Conservation (phyloP, 2,113 vertebrate species). For the Nesogale talazaci region DNA sequence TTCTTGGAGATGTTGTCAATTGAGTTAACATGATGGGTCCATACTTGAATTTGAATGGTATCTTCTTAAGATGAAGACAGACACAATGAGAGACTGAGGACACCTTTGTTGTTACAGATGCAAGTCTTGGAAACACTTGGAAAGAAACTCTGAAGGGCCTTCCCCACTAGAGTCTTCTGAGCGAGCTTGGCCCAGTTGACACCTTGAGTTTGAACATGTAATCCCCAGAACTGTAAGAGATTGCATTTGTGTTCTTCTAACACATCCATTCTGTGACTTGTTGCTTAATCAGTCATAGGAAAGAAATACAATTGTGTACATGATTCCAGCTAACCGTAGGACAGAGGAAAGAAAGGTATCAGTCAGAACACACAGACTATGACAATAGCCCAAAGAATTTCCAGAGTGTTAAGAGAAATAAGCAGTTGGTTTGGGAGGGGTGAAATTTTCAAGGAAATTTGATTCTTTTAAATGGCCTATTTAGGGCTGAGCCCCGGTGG, state of each 20-base stretch:
- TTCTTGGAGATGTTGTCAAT: background rate
- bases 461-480: background rate
- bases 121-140: background rate
- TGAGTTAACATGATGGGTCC: background rate
- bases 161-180: background rate
- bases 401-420: background rate
- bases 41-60: background rate
- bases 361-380: fast-evolving
- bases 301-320: background rate
- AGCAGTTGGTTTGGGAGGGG: background rate
- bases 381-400: background rate
- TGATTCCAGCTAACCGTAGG: background rate
- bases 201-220: background rate
- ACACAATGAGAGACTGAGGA: background rate
- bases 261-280: background rate
- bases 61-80: background rate
- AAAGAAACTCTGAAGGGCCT: background rate
- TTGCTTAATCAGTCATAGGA: background rate
- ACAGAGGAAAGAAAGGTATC: background rate
- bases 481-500: too few relatives aligned
- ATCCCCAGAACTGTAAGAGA: background rate
- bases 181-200: background rate
- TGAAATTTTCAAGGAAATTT: background rate
- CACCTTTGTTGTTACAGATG: background rate
- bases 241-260: background rate